Evolutionary conservation across 64 coral and sea anemone genomes (phyloP).

Genomic region (Anthopleura sola): DNA sequence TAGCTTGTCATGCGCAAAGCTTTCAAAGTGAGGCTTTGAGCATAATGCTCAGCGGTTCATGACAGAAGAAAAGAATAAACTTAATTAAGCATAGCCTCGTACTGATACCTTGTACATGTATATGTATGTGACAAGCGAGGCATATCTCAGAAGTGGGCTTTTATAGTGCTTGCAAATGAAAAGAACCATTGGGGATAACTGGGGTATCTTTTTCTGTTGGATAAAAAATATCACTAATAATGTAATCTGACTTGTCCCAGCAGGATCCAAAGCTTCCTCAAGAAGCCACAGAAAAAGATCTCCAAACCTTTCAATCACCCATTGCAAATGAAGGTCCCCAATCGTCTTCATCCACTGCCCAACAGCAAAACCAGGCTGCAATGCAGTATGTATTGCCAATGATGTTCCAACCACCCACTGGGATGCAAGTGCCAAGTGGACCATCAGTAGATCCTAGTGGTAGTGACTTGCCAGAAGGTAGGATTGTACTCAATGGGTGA

Average conservation of each 20-base stretch:
- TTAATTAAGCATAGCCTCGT: no score
- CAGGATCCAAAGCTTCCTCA: neutral
- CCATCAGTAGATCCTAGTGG: slow-evolving; percentile 31
- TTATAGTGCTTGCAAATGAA: no score
- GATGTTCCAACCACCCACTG: neutral
- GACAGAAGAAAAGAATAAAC: no score
- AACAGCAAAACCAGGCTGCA: slow-evolving; percentile 14
- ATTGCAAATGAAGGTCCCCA: slow-evolving; percentile 23
- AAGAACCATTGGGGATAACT: no score
- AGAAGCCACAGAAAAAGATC: neutral
- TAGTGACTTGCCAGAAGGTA: slow-evolving; percentile 48
- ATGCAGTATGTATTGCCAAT: neutral
- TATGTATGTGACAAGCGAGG: no score
- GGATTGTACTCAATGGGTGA: neutral
- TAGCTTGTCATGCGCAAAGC: no score
- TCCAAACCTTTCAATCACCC: neutral
- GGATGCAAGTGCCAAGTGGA: neutral
- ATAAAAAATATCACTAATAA: no score
- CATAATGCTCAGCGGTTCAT: no score
- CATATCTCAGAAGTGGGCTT: no score
- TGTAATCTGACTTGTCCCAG: neutral
- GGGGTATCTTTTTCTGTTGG: no score
- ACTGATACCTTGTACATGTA: no score
- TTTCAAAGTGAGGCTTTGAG: no score
- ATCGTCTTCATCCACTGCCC: slow-evolving; percentile 5